Conservation (phyloP, 1,140 invertebrate species). For the Meloidogyne chitwoodi region DNA sequence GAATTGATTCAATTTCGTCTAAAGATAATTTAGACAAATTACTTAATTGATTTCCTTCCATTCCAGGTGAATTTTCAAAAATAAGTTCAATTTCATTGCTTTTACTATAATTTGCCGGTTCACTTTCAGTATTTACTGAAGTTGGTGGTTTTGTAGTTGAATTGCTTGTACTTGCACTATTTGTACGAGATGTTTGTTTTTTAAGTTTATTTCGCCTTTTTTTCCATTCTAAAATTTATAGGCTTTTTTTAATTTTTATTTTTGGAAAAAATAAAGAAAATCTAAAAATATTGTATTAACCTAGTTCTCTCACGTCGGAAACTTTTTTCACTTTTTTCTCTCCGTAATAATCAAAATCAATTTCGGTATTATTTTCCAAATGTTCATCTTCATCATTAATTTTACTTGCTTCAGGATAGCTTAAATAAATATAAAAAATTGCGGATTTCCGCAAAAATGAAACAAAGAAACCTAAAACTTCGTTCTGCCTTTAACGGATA, state of each 20-base stretch:
- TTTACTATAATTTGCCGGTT: neutral
- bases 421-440: neutral
- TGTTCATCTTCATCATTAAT: neutral
- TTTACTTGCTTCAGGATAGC: neutral
- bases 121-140: neutral
- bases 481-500: neutral
- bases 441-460: too few relatives aligned
- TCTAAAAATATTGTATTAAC: neutral
- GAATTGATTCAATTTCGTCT: neutral
- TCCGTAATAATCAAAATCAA: neutral
- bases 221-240: neutral
- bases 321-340: too few relatives aligned
- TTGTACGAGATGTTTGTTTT: neutral
- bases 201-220: neutral
- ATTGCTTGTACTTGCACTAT: neutral
- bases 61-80: neutral
- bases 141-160: neutral
- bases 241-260: too few relatives aligned
- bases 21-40: neutral
- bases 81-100: neutral
- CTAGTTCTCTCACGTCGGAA: neutral
- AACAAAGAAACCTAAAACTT: neutral
- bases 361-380: neutral
- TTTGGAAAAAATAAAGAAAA: neutral
- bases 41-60: neutral